Base-by-base conservation (phyloP, 1,140 invertebrate genomes). In the Protaetia brevitarsis region DNA sequence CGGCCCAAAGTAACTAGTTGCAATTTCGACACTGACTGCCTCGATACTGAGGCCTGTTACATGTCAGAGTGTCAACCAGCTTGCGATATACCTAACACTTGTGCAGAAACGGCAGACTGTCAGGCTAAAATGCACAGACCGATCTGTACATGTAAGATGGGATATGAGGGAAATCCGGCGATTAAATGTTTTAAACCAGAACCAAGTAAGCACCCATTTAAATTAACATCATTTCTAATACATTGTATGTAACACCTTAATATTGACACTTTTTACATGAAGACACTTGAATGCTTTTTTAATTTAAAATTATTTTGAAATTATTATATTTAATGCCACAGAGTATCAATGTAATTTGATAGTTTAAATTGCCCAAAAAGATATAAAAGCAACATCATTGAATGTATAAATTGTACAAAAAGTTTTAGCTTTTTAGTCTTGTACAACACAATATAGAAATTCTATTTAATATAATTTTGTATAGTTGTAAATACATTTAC, bases 81-180 rank as follows among this genome's bases (percentile, higher is more conserved):
- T 66, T 91, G 89, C 78, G 85, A 87, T 69, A 86, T 90, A 81
- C 84, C 87, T 65, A 86, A 87, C 75, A 84, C 88, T 64, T 92
- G 90, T 81, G 89, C 89, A 68, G 63, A 82, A 66, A 79, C 83
- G 72, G 89, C 89, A 56, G 88, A 88, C 74, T 91, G 89, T 75
- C 84, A 87, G 71, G 86, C 86, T 36, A 85, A 88, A 80, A 87
- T 87, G 77, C 88, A 89, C 79, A 84, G 89, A 69, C 89, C 89
- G 2, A 88, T 91, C 77, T 92, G 89, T 81, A 89, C 86, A 69
- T 89, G 87, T 78, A 87, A 87, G 8, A 84, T 85, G 70, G 87
- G 86, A 73, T 87, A 87, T 74, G 87, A 91, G 76, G 89, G 90
- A 73, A 87, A 91, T 78, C 89, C 89, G 13, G 86, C 87, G 68